These are phyloP conservation scores for Eupithecia centaureata DNA, from an alignment of 2,888 invertebrate species.

Conservation along the genomic window DNA sequence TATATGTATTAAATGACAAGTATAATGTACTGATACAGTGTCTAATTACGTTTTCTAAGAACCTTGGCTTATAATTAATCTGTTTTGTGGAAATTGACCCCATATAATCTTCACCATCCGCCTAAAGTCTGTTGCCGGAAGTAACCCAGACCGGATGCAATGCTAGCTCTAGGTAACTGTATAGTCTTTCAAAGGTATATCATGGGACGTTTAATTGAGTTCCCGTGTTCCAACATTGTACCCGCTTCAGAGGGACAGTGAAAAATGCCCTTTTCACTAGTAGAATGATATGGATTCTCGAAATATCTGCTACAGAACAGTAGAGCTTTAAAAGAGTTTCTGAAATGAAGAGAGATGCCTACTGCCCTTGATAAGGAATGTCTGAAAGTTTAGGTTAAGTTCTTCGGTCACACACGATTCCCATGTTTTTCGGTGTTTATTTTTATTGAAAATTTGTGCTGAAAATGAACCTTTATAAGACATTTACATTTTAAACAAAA, in stretches of 20 bases:
- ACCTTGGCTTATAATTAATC: too few species aligned
- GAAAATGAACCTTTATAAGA: too few species aligned
- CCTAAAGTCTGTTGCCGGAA: not conserved
- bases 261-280: not conserved
- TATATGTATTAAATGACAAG: too few species aligned
- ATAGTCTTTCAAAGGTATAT: not conserved
- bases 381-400: too few species aligned
- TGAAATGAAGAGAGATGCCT: too few species aligned
- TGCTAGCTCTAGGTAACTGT: not conserved
- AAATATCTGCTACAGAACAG: not conserved
- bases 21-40: not conserved
- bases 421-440: too few species aligned
- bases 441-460: too few species aligned
- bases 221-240: not conserved
- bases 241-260: not conserved
- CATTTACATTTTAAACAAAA: too few species aligned
- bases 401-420: too few species aligned
- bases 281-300: not conserved
- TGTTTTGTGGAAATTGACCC: not conserved
- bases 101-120: not conserved
- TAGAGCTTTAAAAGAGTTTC: not conserved
- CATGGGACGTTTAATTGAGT: constrained; percentile 3
- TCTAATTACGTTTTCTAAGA: not conserved
- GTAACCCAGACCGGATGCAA: not conserved
- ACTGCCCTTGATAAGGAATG: too few species aligned